A percentile compares a stretch with the other conserved stretches of the same genome.
Evolutionary conservation across 1,140 invertebrate genomes (phyloP).

Genomic region (Yoshiicerus persimilis): DNA sequence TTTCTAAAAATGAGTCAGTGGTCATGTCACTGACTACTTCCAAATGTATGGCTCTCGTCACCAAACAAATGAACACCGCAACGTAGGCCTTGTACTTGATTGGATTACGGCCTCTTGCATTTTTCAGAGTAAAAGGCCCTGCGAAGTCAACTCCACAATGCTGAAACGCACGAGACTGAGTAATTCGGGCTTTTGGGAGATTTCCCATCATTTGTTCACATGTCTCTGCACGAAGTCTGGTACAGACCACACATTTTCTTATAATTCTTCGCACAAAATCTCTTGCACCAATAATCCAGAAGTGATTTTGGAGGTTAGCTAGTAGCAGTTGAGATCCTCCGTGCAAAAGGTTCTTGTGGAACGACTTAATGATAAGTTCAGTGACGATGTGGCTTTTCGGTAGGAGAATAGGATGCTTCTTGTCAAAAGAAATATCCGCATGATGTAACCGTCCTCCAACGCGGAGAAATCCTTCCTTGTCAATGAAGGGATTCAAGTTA

Average conservation of each 20-base stretch:
- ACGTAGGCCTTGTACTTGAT: conserved; percentile 51
- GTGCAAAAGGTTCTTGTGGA: too few species aligned
- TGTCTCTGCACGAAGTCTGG: conserved; percentile 26
- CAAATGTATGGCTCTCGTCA: conserved; percentile 52
- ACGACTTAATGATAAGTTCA: background rate
- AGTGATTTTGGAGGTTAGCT: background rate
- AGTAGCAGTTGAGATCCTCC: background rate
- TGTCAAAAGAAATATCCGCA: background rate
- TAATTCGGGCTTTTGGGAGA: conserved; percentile 50
- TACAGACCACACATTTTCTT: conserved; percentile 45
- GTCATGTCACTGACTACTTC: conserved; percentile 52
- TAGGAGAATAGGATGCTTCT: background rate
- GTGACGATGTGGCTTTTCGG: background rate
- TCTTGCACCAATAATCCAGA: background rate
- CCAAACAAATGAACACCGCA: conserved; percentile 52
- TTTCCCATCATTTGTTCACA: conserved; percentile 52
- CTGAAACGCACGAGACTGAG: conserved; percentile 49
- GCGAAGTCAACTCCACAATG: conserved; percentile 52
- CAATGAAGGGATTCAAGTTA: background rate
- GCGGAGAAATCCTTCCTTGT: background rate
- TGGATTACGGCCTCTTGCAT: conserved; percentile 51
- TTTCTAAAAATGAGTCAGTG: conserved; percentile 50
- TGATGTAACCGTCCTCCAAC: background rate
- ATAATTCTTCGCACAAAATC: background rate
- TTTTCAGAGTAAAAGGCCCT: background rate